Base-by-base conservation (phyloP, 2,888 invertebrate genomes). In the Chaetoderma sp. region DNA sequence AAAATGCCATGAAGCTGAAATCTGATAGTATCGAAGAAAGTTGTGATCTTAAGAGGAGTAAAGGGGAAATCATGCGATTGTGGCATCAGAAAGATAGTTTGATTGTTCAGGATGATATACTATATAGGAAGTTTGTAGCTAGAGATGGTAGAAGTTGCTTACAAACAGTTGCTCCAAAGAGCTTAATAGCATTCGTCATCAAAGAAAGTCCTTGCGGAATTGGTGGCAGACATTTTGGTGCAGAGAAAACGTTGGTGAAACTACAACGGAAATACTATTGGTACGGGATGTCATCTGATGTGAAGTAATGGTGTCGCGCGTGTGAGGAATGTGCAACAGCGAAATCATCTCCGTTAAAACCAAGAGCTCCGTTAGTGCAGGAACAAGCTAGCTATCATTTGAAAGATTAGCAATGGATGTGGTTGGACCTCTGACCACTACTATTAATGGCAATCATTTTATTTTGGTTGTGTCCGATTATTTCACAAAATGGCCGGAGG, bases 401-500 rank as follows among this genome's bases (percentile, higher is more conserved):
- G 64, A 65, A 49, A 33, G 65, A 30, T 32, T 68, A 13, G 49
- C 60, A 4, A 25, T 60, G 28, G 63, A 71, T 42, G 49, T 66
- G 10, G n/a, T 67, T n/a, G 68, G 60, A 27, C 63, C 66, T 21
- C 54, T 60, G 16, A 57, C 56, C 16, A 28, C 42, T 30, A 63
- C 60, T 21, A 28, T 25, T 27, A 42, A 47, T 44, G 58, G 65
- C 18, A 57, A 45, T 21, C 32, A 28, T 25, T 70, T 63, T 47
- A n/a, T 70, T n/a, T 30, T 68, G 28, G 65, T 68, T 13, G 55
- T 66, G 4, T 55, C 50, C 16, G 65, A 68, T 45, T 66, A 68
- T 56, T 70, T 71, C 56, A 63, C 68, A 4, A 68, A 66, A 50
- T 70, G 64, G 58, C 21, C 60, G 0, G 63, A 71, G 25, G 63